Evolutionary conservation across 2,113 vertebrate species (phyloP), one percentile per base, ranked within the genome.

Genomic region (Prunella fulvescens): DNA sequence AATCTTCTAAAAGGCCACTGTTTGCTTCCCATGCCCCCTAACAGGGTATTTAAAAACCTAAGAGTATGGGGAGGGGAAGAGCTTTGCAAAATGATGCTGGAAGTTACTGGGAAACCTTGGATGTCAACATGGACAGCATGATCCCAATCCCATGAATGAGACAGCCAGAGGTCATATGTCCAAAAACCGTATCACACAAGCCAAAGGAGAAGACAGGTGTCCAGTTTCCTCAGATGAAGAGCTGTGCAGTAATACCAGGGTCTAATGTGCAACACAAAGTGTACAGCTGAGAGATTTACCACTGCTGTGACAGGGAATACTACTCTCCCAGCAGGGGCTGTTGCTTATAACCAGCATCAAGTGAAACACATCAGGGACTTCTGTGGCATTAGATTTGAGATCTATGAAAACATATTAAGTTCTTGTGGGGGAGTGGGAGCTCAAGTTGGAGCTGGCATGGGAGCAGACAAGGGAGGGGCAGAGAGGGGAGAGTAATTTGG

Each of bases 91-190:
- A 70, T 3, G 28, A 71, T 81, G 81, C 57, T 89, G 45, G 48
- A 81, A 77, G 84, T 86, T 62, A 86, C 76, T 40, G 35, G 39
- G 60, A 86, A 96, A 81, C n/a, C 31, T 67, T 51, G 33, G 33
- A 83, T 73, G 82, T 67, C 67, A 92, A 62, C 29, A 25, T 7
- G 60, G 80, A 60, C 82, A 95, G 71, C 60, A 66, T 31, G 76
- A 94, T 90, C 88, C 60, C 56, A 81, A 78, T 88, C 60, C 72
- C 56, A 88, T 92, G 92, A 94, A 96, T 86, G 86, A 65, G 71
- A 62, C 33, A 82, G 88, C 77, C 58, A 39, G 73, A 81, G 60
- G 56, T 95, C 80, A 1, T 28, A 54, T 3, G 19, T 73, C 82
- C 71, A 61, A 54, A 87, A 85, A 16, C 42, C 11, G 11, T 54